Base-by-base conservation (phyloP, 2,797 vertebrate species). In the Cheirogaleus major region DNA sequence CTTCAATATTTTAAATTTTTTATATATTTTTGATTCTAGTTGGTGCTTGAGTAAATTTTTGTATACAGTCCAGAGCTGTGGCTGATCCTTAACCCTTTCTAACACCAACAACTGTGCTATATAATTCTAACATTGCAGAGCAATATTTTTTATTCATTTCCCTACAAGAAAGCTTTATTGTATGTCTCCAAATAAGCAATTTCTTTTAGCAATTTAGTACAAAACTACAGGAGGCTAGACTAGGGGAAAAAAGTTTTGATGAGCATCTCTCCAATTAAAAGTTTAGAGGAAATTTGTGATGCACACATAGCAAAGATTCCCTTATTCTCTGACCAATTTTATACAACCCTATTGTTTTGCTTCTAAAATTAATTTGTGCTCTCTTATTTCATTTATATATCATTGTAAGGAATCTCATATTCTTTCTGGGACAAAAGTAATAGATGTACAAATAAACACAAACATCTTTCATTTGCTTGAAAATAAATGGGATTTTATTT, bases 381-480 rank as follows among this genome's bases (percentile, higher is more conserved):
- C 52, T 75, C 69, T 92, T 83, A 43, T 88, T 92, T 85, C 11
- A 69, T 87, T 82, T 88, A 55, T 41, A 20, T 72, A 61, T 76
- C 59, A 88, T 85, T 85, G 27, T 50, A 79, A 80, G n/a, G 1
- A 50, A 48, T 27, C 14, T 76, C 32, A 5, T 86, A 55, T 92
- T 76, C 27, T 91, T 93, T 72, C 35, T 84, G 48, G 14, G 52
- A 81, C 11, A 67, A 72, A 88, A 48, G 9, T 52, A 63, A 78
- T 67, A 92, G 55, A 69, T 97, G 8, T 70, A 73, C 10, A 87
- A 85, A 67, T 3, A 93, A 84, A 59, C 22, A 63, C 0, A 97
- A 89, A 57, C 52, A 79, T 43, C 25, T 81, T 89, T 89, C 79
- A 88, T 91, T 93, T 94, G 81, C n/a, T 93, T 89, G 67, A 25